A percentile compares a stretch with the other conserved stretches of the same genome.
Evolutionary conservation across 2,888 invertebrate species (phyloP).

Genomic region (Polia nebulosa): DNA sequence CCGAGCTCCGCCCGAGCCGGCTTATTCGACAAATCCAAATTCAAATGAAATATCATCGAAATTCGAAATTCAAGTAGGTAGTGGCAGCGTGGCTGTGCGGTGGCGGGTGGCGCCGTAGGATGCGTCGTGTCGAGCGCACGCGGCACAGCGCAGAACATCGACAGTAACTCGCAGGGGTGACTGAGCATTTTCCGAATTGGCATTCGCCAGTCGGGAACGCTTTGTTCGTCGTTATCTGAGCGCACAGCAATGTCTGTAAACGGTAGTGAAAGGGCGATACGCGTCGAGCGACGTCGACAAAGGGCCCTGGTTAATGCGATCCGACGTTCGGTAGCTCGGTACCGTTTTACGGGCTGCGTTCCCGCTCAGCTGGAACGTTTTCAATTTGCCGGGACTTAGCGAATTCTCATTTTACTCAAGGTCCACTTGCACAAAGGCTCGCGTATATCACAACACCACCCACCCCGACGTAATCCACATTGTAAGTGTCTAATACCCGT

Average conservation of each 20-base stretch:
- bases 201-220: conserved; percentile 75
- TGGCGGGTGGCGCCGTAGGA: conserved; percentile 24
- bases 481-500: conserved; percentile 71
- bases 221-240: conserved; percentile 81
- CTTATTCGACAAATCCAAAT: conserved; percentile 65
- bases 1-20: conserved; percentile 34
- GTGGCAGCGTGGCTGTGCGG: conserved; percentile 18
- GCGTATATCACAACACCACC: conserved; percentile 76
- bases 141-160: conserved; percentile 61
- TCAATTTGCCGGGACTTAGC: conserved; percentile 82
- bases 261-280: conserved; percentile 74
- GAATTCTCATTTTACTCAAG: conserved; percentile 75
- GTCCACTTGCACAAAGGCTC: conserved; percentile 78
- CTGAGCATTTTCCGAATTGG: conserved; percentile 79
- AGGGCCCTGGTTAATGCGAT: conserved; percentile 78
- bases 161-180: conserved; percentile 76
- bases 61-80: conserved; percentile 57
- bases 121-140: conserved; percentile 41
- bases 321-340: conserved; percentile 68
- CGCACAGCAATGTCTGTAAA: conserved; percentile 81
- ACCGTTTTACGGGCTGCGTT: conserved; percentile 71
- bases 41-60: conserved; percentile 65
- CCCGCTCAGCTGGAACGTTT: conserved; percentile 78
- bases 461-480: conserved; percentile 66
- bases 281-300: conserved; percentile 72